Evolutionary conservation across 2,113 vertebrate species (phyloP), one percentile per base, ranked within the genome.

Genomic region (Circaetus cinerascens): DNA sequence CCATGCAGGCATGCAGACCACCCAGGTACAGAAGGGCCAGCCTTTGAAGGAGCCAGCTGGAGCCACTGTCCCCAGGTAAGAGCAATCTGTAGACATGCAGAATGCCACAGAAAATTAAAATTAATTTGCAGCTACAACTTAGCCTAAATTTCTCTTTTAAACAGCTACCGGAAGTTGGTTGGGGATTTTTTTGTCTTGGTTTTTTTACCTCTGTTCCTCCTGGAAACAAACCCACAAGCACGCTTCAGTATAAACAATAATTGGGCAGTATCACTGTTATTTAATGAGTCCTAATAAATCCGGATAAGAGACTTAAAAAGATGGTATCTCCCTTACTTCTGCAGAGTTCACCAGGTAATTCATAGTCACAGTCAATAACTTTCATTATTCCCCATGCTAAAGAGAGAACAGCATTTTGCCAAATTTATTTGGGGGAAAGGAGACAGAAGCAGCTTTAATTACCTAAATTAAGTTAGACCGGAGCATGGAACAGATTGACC

Each of bases 401-500:
- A 88, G 43, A 74, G 20, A 83, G 23, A 83, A 76, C 27, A 67
- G 26, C 14, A 55, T 77, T 92, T 93, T 71, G 36, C 46, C 72
- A 56, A 45, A 78, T 81, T 75, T 89, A 53, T 59, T 59, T 88
- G 59, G 55, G 53, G 78, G 38, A 86, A 87, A 91, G 68, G 55
- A 93, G 51, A 45, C 0, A 0, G 76, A 91, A 94, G 36, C 11
- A 75, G 15, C 13, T 89, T 92, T 75, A 72, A 95, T 87, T 63
- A 64, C 9, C 77, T 3, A 88, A 81, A 64, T 48, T 92, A 56
- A 87, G 77, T 84, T 82, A 88, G 88, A 76, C 48, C 26, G 1
- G 13, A 89, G 73, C 69, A 87, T 32, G 78, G 82, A 95, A 68
- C 38, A 68, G 66, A 84, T 10, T 93, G 88, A 95, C 86, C 57